phyloP scores from a whole-genome alignment of 2,888 invertebrate genomes.

The Idaea straminata region DNA sequence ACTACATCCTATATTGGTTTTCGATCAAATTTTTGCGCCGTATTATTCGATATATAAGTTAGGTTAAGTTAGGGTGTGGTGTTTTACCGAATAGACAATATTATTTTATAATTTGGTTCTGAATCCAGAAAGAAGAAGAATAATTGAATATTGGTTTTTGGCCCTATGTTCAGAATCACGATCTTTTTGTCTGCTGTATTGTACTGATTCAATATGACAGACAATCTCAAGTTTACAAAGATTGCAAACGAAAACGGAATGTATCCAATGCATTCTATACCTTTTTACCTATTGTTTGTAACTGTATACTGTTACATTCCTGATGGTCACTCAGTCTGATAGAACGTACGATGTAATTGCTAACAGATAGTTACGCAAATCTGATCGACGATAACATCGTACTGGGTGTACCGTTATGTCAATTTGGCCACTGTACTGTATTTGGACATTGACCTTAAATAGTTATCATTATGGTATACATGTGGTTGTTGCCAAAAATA shows the following conservation, averaged over 20 bases:
- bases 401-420: constrained; percentile 67
- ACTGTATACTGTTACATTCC: constrained; percentile 56
- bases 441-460: constrained; percentile 59
- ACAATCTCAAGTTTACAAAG: background rate
- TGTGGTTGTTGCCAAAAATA: background rate
- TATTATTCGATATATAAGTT: too few relatives aligned
- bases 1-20: too few relatives aligned
- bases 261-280: constrained; percentile 32
- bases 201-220: constrained; percentile 5
- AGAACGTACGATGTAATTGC: constrained; percentile 53
- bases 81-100: too few relatives aligned
- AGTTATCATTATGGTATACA: constrained; percentile 12
- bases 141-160: background rate
- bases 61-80: too few relatives aligned
- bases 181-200: constrained; percentile 8
- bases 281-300: constrained; percentile 37
- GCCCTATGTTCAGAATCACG: background rate
- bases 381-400: constrained; percentile 76
- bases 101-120: too few relatives aligned
- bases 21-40: too few relatives aligned
- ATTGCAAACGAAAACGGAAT: constrained; percentile 10
- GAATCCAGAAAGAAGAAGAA: too few relatives aligned
- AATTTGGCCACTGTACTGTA: constrained; percentile 72
- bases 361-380: constrained; percentile 76
- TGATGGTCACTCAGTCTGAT: constrained; percentile 47